Conservation (phyloP, 2,113 vertebrate genomes). For the Menura novaehollandiae region DNA sequence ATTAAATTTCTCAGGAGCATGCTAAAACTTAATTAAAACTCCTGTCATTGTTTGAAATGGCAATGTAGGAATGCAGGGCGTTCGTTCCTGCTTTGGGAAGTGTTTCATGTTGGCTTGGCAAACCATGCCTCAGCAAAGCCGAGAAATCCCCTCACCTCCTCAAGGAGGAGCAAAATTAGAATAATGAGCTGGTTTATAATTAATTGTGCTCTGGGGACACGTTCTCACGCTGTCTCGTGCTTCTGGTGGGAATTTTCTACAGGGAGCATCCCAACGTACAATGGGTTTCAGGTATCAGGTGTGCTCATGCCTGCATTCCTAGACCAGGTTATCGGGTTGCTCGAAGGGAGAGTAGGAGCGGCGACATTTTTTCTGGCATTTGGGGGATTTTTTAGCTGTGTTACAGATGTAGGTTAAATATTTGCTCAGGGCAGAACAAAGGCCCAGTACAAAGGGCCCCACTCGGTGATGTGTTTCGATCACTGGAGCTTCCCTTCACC, state of each 20-base stretch:
- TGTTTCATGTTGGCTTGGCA: neutral
- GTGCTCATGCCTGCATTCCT: neutral
- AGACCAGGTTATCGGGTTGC: neutral
- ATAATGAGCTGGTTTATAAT: neutral
- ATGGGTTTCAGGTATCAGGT: neutral
- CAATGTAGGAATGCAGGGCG: neutral
- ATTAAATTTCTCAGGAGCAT: neutral
- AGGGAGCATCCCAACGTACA: neutral
- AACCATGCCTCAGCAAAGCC: neutral
- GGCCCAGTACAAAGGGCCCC: neutral
- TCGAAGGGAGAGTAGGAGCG: neutral
- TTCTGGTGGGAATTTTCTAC: neutral
- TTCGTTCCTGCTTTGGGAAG: neutral
- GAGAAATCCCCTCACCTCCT: neutral
- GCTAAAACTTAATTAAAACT: slow-evolving; percentile 1
- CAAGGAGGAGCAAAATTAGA: neutral
- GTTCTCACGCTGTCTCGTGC: neutral
- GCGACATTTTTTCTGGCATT: neutral
- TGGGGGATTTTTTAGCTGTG: neutral
- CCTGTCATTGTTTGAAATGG: neutral
- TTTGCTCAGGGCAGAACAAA: slow-evolving; percentile 2
- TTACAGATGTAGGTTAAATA: slow-evolving; percentile 20
- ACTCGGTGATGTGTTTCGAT: neutral
- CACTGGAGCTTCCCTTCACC: neutral
- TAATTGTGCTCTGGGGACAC: neutral